Evolutionary conservation across 2,113 vertebrate genomes (phyloP).

Genomic region (Ictalurus furcatus): DNA sequence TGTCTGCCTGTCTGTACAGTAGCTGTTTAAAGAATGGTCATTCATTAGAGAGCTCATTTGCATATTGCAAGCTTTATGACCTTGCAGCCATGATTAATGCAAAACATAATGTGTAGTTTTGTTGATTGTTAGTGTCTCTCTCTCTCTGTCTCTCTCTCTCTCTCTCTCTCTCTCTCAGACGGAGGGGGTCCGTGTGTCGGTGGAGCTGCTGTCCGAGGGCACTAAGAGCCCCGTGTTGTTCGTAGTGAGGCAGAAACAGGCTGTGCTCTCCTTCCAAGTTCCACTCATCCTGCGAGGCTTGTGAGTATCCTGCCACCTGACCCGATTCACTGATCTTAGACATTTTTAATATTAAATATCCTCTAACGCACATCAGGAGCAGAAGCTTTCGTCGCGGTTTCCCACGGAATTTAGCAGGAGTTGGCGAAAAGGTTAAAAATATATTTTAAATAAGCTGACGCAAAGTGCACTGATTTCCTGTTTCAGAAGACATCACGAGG

Average conservation of each 20-base stretch:
- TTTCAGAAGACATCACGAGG: background rate
- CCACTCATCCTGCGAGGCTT: conserved; percentile 92
- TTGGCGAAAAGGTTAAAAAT: background rate
- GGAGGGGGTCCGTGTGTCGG: conserved; percentile 88
- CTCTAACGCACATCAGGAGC: background rate
- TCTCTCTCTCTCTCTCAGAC: conserved; percentile 70
- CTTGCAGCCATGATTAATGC: background rate
- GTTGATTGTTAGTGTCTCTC: background rate
- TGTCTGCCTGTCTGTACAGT: background rate
- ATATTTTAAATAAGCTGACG: background rate
- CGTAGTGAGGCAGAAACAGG: conserved; percentile 93
- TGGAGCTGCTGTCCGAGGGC: conserved; percentile 80
- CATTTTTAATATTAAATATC: background rate
- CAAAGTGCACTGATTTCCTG: background rate
- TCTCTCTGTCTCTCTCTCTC: background rate
- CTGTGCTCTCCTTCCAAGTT: conserved; percentile 94
- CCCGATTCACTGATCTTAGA: background rate
- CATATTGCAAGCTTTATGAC: background rate
- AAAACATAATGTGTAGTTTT: background rate
- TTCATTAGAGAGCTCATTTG: background rate
- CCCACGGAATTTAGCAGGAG: background rate
- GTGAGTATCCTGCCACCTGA: conserved; percentile 77
- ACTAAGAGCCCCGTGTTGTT: conserved; percentile 84
- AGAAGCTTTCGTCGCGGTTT: background rate
- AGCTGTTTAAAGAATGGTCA: background rate